A percentile compares a stretch with the other conserved stretches of the same genome.
phyloP scores from a whole-genome alignment of 2,113 vertebrate genomes.

The Archocentrus centrarchus region DNA sequence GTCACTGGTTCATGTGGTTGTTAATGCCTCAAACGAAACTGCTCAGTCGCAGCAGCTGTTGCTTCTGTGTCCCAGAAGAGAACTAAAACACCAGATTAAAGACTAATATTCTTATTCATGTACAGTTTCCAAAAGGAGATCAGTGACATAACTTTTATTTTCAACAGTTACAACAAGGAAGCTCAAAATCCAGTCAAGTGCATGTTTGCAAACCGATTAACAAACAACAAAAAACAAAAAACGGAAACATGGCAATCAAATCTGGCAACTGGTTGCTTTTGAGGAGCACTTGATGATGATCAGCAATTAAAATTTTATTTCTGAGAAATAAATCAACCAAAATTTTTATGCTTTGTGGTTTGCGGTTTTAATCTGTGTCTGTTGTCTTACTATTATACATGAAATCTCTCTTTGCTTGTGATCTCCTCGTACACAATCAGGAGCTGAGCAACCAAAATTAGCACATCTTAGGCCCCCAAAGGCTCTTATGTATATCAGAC shows the following conservation, averaged over 20 bases:
- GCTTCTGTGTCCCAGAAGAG: not conserved
- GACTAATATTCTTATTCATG: not conserved
- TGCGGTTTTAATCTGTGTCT: not conserved
- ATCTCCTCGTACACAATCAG: no score
- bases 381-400: not conserved
- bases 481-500: not conserved
- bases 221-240: not conserved
- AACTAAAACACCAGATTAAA: not conserved
- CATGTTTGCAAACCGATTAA: not conserved
- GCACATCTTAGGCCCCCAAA: not conserved
- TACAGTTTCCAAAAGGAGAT: slow-evolving; percentile 7
- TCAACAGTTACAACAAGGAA: not conserved
- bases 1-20: not conserved
- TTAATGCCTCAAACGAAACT: not conserved
- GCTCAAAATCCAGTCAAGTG: not conserved
- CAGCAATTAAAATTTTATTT: no score
- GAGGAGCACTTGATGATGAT: no score
- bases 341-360: not conserved
- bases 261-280: no score
- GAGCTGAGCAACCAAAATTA: not conserved
- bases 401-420: no score
- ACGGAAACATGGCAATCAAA: no score
- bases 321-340: not conserved
- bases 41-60: slow-evolving; percentile 2
- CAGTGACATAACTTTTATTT: not conserved